These are phyloP conservation scores for Zaprionus vittiger DNA, from an alignment of 1,140 invertebrate species.

Conservation along the genomic window DNA sequence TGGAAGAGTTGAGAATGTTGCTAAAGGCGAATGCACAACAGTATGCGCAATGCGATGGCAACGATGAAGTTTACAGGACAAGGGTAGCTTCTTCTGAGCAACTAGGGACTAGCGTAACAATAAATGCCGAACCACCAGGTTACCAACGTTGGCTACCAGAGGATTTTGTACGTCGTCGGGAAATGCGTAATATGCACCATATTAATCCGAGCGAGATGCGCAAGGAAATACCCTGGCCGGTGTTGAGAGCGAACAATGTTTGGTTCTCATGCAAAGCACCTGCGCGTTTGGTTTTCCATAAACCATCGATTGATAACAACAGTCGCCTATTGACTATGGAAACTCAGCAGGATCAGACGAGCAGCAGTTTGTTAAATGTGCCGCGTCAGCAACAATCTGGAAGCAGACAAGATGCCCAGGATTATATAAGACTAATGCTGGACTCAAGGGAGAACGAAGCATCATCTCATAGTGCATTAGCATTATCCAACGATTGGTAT, in stretches of 20 bases:
- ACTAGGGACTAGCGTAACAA: neutral
- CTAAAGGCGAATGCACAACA: neutral
- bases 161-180: conserved; percentile 15
- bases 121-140: neutral
- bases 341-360: neutral
- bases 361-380: conserved; percentile 18
- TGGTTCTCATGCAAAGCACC: conserved; percentile 21
- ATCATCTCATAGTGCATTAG: no score
- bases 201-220: neutral
- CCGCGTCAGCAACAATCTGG: conserved; percentile 28
- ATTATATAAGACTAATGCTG: conserved; percentile 10
- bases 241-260: neutral
- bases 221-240: neutral
- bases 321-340: neutral
- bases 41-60: neutral
- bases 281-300: neutral
- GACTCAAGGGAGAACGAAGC: conserved; percentile 11
- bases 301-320: neutral
- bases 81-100: no score
- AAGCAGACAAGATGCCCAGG: conserved; percentile 20
- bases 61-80: neutral
- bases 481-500: conserved; percentile 20
- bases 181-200: neutral
- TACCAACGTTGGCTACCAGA: conserved; percentile 20
- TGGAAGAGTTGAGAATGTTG: neutral